Conservation (phyloP, 2,797 vertebrate species). For the Limosa lapponica region DNA sequence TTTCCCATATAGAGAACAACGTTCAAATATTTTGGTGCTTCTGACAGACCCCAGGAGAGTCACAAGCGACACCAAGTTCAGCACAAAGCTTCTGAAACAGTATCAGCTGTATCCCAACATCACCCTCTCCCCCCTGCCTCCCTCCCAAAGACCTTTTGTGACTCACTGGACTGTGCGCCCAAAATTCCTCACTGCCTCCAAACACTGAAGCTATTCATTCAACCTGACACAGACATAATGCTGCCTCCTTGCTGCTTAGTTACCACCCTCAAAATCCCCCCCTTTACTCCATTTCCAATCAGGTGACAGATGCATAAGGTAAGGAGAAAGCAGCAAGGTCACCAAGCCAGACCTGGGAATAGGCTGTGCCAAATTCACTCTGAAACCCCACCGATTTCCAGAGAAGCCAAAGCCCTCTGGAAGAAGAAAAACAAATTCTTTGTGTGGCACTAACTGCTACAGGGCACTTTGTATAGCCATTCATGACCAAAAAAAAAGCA, state of each 20-base stretch:
- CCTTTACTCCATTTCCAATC: background rate
- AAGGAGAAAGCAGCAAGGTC: background rate
- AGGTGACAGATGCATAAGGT: slow-evolving; percentile 53
- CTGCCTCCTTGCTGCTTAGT: slow-evolving; percentile 61
- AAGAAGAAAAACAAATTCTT: slow-evolving; percentile 35
- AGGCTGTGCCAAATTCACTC: background rate
- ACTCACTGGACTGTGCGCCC: slow-evolving; percentile 27
- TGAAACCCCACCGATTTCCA: background rate
- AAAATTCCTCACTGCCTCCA: slow-evolving; percentile 35
- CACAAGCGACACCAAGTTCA: background rate
- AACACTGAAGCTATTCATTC: slow-evolving; percentile 74
- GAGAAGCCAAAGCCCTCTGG: background rate
- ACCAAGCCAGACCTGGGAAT: slow-evolving; percentile 9
- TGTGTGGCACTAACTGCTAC: slow-evolving; percentile 3
- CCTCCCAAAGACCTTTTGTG: slow-evolving; percentile 47
- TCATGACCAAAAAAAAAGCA: background rate
- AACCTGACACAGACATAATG: slow-evolving; percentile 10
- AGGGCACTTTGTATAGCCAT: background rate
- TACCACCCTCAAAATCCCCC: background rate
- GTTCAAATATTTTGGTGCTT: background rate
- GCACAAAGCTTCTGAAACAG: background rate
- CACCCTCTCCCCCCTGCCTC: slow-evolving; percentile 1
- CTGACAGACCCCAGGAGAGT: background rate
- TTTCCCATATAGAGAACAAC: background rate
- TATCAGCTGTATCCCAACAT: background rate